phyloP scores from a whole-genome alignment of 2,888 invertebrate genomes.

The Pseudococcus viburni region DNA sequence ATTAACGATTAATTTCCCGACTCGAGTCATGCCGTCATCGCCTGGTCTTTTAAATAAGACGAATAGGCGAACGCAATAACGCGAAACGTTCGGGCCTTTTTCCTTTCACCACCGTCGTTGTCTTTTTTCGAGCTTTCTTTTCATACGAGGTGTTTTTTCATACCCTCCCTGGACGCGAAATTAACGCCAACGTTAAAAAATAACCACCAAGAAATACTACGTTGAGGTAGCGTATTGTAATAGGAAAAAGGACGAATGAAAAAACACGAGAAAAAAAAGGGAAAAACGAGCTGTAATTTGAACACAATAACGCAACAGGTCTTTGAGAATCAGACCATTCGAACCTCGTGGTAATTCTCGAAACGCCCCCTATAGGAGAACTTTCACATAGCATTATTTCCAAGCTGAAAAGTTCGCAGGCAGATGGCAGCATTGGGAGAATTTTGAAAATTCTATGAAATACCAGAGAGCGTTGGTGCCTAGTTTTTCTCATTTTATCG shows the following conservation, averaged over 20 bases:
- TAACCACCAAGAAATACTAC: not conserved
- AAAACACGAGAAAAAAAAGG: not conserved
- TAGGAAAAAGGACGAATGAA: not conserved
- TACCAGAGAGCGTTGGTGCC: not conserved
- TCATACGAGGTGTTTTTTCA: not conserved
- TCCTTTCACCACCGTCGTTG: not conserved
- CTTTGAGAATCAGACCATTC: not conserved
- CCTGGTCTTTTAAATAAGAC: not conserved
- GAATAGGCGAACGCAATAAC: not conserved
- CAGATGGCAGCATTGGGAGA: not conserved
- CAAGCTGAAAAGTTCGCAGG: not conserved
- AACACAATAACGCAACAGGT: not conserved
- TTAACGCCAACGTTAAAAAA: not conserved
- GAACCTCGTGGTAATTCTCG: not conserved
- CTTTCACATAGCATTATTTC: not conserved
- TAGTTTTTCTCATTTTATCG: not conserved
- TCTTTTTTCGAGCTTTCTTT: not conserved
- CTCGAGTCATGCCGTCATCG: not conserved
- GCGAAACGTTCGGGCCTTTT: not conserved
- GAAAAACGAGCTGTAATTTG: not conserved
- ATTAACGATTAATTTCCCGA: slow-evolving; percentile 6
- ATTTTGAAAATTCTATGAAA: not conserved
- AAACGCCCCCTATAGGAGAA: not conserved
- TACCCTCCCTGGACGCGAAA: not conserved
- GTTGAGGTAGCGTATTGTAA: not conserved